These are phyloP conservation scores for Zaprionus inermis DNA, from an alignment of 1,140 invertebrate genomes.

Conservation along the genomic window DNA sequence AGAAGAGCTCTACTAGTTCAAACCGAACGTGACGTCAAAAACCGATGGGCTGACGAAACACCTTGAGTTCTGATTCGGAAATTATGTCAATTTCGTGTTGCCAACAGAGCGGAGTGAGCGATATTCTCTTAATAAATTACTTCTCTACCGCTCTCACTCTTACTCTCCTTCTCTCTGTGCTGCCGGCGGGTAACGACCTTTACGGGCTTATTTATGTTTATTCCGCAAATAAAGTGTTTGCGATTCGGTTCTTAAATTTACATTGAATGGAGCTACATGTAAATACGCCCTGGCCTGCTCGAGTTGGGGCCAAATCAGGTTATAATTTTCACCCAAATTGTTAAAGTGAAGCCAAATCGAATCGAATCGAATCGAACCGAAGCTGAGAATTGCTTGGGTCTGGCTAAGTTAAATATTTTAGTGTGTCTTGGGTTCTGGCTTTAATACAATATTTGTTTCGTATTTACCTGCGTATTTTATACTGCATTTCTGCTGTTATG, in stretches of 20 bases:
- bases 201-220: constrained; percentile 8
- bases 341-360: background rate
- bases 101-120: background rate
- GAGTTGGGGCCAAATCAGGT: background rate
- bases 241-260: constrained; percentile 6
- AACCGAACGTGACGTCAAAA: background rate
- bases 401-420: too few species aligned
- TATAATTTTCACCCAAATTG: background rate
- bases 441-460: too few species aligned
- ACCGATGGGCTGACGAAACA: background rate
- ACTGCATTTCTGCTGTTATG: too few species aligned
- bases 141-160: background rate
- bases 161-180: background rate
- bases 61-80: constrained; percentile 7
- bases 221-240: constrained; percentile 7
- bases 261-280: constrained; percentile 8
- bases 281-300: background rate
- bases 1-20: background rate
- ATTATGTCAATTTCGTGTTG: constrained; percentile 11
- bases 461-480: too few species aligned
- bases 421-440: too few species aligned
- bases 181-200: background rate
- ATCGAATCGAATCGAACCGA: too few species aligned
- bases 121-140: constrained; percentile 9
- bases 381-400: too few species aligned